Conservation (phyloP, 2,888 invertebrate species). For the Ethmia dodecea region DNA sequence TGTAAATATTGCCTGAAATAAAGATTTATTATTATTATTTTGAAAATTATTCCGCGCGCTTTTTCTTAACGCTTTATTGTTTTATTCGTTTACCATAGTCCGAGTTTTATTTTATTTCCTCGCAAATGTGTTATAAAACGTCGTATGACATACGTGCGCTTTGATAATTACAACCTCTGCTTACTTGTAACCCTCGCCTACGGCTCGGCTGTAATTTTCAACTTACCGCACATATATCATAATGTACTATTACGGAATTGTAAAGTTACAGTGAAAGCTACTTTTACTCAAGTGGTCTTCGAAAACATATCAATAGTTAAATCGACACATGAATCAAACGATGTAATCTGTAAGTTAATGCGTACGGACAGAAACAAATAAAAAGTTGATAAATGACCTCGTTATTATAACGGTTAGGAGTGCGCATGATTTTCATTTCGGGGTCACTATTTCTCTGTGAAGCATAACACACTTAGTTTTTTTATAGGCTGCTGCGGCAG, state of each 20-base stretch:
- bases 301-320: neutral
- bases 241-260: slow-evolving; percentile 9
- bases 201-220: too few relatives aligned
- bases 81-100: too few relatives aligned
- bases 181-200: too few relatives aligned
- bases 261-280: neutral
- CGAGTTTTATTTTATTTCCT: too few relatives aligned
- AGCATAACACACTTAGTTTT: slow-evolving; percentile 56
- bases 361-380: slow-evolving; percentile 63
- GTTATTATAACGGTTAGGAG: slow-evolving; percentile 71
- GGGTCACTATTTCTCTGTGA: slow-evolving; percentile 63
- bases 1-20: too few relatives aligned
- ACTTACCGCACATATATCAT: too few relatives aligned
- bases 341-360: slow-evolving; percentile 44
- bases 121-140: too few relatives aligned
- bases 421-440: slow-evolving; percentile 70
- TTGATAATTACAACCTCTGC: too few relatives aligned
- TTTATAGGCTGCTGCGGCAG: slow-evolving; percentile 29
- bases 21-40: too few relatives aligned
- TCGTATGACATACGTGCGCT: too few relatives aligned
- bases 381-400: slow-evolving; percentile 71
- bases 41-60: too few relatives aligned
- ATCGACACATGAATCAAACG: slow-evolving; percentile 26
- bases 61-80: too few relatives aligned
- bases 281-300: neutral